Evolutionary conservation across 2,888 invertebrate species (phyloP).

Genomic region (Dendrolimus houi): DNA sequence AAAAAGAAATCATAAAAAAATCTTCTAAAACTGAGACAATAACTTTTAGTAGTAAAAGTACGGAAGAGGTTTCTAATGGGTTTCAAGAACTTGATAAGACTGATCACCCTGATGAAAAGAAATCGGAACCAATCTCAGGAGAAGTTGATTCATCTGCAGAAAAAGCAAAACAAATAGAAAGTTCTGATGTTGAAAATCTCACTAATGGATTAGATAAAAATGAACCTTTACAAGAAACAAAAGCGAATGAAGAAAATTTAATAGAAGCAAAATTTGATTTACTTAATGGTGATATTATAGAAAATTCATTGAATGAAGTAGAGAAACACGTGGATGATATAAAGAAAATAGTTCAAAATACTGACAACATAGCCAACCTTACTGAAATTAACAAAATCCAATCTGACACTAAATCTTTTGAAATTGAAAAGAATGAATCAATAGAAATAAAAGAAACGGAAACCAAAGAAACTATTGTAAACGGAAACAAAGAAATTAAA

Average conservation of each 20-base stretch:
- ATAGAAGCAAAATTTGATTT: not conserved
- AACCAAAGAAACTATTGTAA: not conserved
- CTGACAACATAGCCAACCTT: not conserved
- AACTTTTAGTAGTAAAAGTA: constrained; percentile 4
- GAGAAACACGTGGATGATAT: not conserved
- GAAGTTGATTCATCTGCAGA: not conserved
- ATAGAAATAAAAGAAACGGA: not conserved
- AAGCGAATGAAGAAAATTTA: constrained; percentile 10
- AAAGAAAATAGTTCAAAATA: not conserved
- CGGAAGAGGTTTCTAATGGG: constrained; percentile 3
- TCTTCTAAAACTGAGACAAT: constrained; percentile 7
- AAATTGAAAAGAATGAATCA: not conserved
- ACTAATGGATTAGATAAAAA: constrained; percentile 1
- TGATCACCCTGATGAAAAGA: not conserved
- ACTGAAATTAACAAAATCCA: constrained; percentile 1
- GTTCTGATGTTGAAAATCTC: not conserved
- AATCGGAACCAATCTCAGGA: not conserved
- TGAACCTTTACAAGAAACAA: constrained; percentile 3
- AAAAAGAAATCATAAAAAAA: constrained; percentile 16
- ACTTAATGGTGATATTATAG: not conserved
- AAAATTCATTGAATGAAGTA: not conserved
- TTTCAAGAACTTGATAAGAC: constrained; percentile 7
- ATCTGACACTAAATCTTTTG: not conserved
- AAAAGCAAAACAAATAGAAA: too few species aligned
- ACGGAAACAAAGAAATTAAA: not conserved